Evolutionary conservation across 1,140 invertebrate genomes (phyloP).

Genomic region (Drosophila lacertosa): DNA sequence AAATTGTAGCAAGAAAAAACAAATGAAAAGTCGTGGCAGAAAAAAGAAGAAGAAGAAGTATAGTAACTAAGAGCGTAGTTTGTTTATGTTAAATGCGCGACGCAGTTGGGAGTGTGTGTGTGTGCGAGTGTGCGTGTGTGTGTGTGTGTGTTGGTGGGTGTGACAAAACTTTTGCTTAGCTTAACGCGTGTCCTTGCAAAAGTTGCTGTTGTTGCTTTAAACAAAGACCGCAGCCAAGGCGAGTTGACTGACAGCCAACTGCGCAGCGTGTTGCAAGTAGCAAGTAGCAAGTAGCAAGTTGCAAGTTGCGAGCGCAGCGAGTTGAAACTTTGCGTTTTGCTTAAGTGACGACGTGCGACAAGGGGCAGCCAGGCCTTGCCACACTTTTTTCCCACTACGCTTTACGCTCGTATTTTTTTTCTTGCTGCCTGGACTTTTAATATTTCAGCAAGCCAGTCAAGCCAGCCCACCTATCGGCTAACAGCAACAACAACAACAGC

Average conservation of each 20-base stretch:
- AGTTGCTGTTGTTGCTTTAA: constrained; percentile 53
- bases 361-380: constrained; percentile 47
- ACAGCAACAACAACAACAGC: constrained; percentile 35
- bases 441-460: constrained; percentile 63
- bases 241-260: constrained; percentile 37
- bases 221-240: constrained; percentile 58
- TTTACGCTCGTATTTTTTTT: constrained; percentile 5
- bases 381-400: background rate
- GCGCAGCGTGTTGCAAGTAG: constrained; percentile 6
- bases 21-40: constrained; percentile 64
- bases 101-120: constrained; percentile 24
- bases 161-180: constrained; percentile 70
- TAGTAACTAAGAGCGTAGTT: constrained; percentile 62
- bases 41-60: constrained; percentile 23
- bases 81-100: constrained; percentile 76
- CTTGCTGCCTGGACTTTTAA: constrained; percentile 66
- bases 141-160: constrained; percentile 46
- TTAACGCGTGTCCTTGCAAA: constrained; percentile 71
- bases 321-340: constrained; percentile 75
- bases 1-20: constrained; percentile 43
- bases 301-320: constrained; percentile 19
- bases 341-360: constrained; percentile 80
- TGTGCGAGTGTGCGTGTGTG: constrained; percentile 20
- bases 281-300: constrained; percentile 1
- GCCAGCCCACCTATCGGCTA: constrained; percentile 36